Conservation (phyloP, 2,888 invertebrate species). For the Pemphredon lugubris region DNA sequence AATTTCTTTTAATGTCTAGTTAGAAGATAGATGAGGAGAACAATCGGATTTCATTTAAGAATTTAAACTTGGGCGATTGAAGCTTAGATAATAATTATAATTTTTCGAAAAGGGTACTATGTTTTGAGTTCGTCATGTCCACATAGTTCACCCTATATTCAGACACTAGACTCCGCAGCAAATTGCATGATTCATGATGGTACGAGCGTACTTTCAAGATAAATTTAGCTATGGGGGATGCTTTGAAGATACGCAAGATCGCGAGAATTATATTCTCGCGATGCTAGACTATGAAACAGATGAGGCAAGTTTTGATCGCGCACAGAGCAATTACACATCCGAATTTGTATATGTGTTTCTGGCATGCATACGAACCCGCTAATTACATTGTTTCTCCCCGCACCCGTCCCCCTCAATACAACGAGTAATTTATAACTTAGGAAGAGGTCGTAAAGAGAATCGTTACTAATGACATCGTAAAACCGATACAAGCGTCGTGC, state of each 20-base stretch:
- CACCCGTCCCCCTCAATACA: slow-evolving; percentile 22
- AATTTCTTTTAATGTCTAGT: too few species aligned
- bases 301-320: slow-evolving; percentile 57
- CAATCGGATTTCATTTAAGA: too few species aligned
- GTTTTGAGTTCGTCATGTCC: too few species aligned
- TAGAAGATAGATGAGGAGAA: too few species aligned
- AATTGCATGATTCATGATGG: slow-evolving; percentile 12
- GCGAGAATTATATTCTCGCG: slow-evolving; percentile 37
- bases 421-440: slow-evolving; percentile 65
- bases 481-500: slow-evolving; percentile 53
- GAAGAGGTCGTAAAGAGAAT: slow-evolving; percentile 63
- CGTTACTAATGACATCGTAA: slow-evolving; percentile 67
- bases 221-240: slow-evolving; percentile 26
- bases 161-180: neutral
- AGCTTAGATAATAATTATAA: too few species aligned
- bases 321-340: slow-evolving; percentile 56
- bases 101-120: too few species aligned
- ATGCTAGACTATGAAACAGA: slow-evolving; percentile 36
- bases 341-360: slow-evolving; percentile 35
- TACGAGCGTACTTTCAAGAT: neutral
- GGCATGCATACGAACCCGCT: slow-evolving; percentile 52
- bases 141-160: too few species aligned
- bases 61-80: too few species aligned
- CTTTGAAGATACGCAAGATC: slow-evolving; percentile 37
- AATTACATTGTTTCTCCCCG: slow-evolving; percentile 62